Evolutionary conservation across 1,140 invertebrate species (phyloP).

Genomic region (Chlorops oryzae): DNA sequence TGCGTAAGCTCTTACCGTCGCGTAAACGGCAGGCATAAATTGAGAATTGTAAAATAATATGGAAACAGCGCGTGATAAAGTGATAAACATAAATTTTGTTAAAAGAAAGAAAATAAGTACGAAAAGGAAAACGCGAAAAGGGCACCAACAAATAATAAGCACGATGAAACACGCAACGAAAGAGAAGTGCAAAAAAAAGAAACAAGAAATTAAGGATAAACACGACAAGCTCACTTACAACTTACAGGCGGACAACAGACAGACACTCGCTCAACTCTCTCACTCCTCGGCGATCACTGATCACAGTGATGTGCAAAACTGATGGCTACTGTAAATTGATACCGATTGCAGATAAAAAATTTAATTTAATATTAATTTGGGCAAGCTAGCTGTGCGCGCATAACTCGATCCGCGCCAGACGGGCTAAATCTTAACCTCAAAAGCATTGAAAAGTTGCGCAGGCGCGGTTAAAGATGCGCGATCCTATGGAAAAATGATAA

Average conservation of each 20-base stretch:
- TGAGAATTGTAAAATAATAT: not conserved
- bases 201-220: no score
- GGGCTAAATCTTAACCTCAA: slow-evolving; percentile 26
- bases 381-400: not conserved
- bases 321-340: no score
- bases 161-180: not conserved
- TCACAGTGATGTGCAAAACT: slow-evolving; percentile 25
- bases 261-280: not conserved
- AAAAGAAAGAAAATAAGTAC: not conserved
- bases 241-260: not conserved
- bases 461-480: no score
- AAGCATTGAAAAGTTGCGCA: slow-evolving; percentile 14
- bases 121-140: not conserved
- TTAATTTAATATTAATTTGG: slow-evolving; percentile 4
- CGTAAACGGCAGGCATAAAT: no score
- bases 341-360: slow-evolving; percentile 11
- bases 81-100: not conserved
- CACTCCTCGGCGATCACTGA: slow-evolving; percentile 27
- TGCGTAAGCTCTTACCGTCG: no score
- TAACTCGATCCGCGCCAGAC: slow-evolving; percentile 41
- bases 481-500: not conserved
- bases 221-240: no score
- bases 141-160: not conserved
- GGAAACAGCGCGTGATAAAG: not conserved
- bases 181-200: not conserved